These are phyloP conservation scores for Antechinus stuartii DNA, from an alignment of 2,113 vertebrate genomes.

Conservation along the genomic window DNA sequence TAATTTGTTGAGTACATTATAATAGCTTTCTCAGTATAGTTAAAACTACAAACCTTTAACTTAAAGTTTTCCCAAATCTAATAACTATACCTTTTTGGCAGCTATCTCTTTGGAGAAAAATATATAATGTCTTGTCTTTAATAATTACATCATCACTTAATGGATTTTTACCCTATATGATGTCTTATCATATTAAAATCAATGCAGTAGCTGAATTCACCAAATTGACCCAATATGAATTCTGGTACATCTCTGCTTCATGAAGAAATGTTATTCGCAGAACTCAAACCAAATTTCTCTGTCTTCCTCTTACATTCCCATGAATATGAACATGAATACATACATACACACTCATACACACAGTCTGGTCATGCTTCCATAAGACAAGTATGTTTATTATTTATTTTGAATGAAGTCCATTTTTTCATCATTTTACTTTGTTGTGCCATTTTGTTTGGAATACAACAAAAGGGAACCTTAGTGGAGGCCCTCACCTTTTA, in stretches of 20 bases:
- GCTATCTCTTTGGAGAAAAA: slow-evolving; percentile 66
- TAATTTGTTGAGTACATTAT: slow-evolving; percentile 40
- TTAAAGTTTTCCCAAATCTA: slow-evolving; percentile 36
- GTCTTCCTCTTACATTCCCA: background rate
- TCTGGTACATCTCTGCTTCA: slow-evolving; percentile 48
- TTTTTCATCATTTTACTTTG: background rate
- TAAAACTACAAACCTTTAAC: slow-evolving; percentile 43
- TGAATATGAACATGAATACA: background rate
- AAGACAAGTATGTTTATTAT: too few relatives aligned
- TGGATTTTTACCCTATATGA: slow-evolving; percentile 74
- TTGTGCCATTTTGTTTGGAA: background rate
- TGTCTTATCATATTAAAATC: slow-evolving; percentile 62
- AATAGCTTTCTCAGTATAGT: slow-evolving; percentile 16
- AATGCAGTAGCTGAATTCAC: slow-evolving; percentile 59
- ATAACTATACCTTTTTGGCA: slow-evolving; percentile 54
- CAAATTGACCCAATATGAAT: slow-evolving; percentile 69
- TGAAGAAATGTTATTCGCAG: slow-evolving; percentile 59
- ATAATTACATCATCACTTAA: slow-evolving; percentile 74
- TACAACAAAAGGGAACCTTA: background rate
- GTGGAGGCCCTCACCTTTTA: background rate
- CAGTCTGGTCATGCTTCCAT: background rate
- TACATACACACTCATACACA: background rate
- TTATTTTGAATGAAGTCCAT: background rate
- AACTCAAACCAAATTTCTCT: background rate
- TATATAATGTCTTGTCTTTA: slow-evolving; percentile 71